phyloP scores from a whole-genome alignment of 2,113 vertebrate genomes.

The Aphelocoma coerulescens region DNA sequence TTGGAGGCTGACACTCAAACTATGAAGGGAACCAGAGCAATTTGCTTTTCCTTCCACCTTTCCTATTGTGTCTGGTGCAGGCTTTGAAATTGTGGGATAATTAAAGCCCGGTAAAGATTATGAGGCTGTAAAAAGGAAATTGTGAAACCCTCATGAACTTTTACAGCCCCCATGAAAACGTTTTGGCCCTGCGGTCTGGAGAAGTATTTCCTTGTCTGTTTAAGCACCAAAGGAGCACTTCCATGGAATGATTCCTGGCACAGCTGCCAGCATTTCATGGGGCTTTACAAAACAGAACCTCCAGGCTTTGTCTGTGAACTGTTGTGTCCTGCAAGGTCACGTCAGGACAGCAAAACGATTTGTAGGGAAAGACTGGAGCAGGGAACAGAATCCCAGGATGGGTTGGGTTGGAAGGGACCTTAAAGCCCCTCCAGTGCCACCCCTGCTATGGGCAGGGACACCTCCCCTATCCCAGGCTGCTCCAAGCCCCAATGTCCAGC shows the following conservation, averaged over 20 bases:
- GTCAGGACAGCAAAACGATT: background rate
- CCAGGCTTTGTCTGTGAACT: background rate
- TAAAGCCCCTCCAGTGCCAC: background rate
- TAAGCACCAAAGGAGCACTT: background rate
- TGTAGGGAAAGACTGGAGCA: background rate
- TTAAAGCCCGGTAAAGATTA: constrained; percentile 23
- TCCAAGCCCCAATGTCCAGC: background rate
- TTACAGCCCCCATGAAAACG: background rate
- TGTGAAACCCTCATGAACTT: background rate
- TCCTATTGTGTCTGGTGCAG: background rate
- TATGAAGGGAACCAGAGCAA: background rate
- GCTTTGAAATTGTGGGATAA: background rate
- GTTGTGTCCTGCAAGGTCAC: background rate
- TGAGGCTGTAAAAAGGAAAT: constrained; percentile 27
- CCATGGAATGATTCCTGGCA: background rate
- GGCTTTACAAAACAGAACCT: background rate
- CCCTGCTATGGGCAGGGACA: background rate
- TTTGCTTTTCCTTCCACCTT: background rate
- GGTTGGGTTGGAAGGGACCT: background rate
- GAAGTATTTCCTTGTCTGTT: constrained; percentile 21
- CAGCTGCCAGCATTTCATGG: background rate
- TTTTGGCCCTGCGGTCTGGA: background rate
- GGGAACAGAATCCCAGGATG: background rate
- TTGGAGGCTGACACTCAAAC: background rate
- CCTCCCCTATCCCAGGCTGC: background rate